phyloP scores from a whole-genome alignment of 1,140 invertebrate genomes.

The Megathymus violae region DNA sequence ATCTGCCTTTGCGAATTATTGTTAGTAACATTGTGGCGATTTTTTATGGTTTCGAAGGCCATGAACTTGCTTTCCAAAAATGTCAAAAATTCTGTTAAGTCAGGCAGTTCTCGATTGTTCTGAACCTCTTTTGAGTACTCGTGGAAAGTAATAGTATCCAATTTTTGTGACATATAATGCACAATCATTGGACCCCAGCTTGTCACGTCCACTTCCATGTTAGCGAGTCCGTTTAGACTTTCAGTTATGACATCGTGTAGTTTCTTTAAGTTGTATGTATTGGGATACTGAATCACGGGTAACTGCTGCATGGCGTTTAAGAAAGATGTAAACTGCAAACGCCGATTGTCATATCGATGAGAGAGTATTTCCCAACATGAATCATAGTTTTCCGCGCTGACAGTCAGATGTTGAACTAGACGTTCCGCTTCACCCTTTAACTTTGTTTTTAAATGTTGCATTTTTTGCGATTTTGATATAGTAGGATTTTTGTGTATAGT shows the following conservation, averaged over 20 bases:
- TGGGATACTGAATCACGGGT: conserved; percentile 16
- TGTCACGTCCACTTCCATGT: conserved; percentile 34
- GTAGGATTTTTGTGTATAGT: conserved; percentile 48
- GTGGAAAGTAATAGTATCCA: conserved; percentile 22
- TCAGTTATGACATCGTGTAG: conserved; percentile 40
- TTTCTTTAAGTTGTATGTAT: conserved; percentile 31
- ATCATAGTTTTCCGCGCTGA: conserved; percentile 25
- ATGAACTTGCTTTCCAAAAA: conserved; percentile 22
- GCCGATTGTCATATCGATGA: conserved; percentile 24
- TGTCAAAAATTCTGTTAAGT: conserved; percentile 10
- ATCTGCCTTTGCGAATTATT: neutral
- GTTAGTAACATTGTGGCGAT: neutral
- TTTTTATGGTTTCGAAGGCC: conserved; percentile 12
- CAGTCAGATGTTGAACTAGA: conserved; percentile 13
- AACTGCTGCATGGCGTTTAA: conserved; percentile 35
- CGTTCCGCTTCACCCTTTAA: conserved; percentile 17
- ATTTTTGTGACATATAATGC: conserved; percentile 38
- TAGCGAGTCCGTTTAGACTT: conserved; percentile 36
- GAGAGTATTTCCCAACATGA: conserved; percentile 14
- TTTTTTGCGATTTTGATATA: conserved; percentile 46
- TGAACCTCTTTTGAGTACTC: conserved; percentile 9
- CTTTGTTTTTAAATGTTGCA: conserved; percentile 31
- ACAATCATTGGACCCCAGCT: conserved; percentile 43
- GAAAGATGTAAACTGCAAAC: conserved; percentile 35
- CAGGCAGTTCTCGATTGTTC: conserved; percentile 1